These are phyloP conservation scores for Xenus cinereus DNA, from an alignment of 2,113 vertebrate species.

Conservation along the genomic window DNA sequence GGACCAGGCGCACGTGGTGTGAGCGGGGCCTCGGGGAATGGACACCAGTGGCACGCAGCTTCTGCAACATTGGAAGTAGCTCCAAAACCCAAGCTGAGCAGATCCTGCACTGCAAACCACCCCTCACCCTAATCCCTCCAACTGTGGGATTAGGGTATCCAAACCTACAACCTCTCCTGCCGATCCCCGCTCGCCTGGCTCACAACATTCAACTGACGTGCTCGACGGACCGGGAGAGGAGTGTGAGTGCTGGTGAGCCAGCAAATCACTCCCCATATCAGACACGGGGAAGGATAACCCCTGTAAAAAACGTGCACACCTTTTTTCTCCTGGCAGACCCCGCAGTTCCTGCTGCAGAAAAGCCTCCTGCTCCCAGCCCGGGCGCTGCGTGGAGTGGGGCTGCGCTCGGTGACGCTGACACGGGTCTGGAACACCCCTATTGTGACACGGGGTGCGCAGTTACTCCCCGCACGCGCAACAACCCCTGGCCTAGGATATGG, in stretches of 20 bases:
- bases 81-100: background rate
- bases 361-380: too few relatives aligned
- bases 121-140: background rate
- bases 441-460: accelerated
- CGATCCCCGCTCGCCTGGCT: background rate
- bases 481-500: accelerated
- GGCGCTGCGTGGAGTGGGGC: accelerated
- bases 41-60: accelerated
- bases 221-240: background rate
- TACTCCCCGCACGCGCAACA: accelerated
- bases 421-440: accelerated
- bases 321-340: background rate
- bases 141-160: background rate
- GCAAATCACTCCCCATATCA: too few relatives aligned
- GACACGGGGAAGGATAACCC: too few relatives aligned
- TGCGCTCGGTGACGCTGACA: accelerated
- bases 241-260: accelerated
- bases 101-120: accelerated
- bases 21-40: accelerated
- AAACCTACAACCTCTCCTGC: background rate
- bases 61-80: background rate
- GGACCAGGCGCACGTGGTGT: accelerated
- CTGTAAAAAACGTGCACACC: accelerated
- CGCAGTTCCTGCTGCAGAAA: accelerated
- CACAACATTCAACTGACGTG: accelerated